phyloP scores from a whole-genome alignment of 1,140 invertebrate species.

The Leguminivora glycinivorella region DNA sequence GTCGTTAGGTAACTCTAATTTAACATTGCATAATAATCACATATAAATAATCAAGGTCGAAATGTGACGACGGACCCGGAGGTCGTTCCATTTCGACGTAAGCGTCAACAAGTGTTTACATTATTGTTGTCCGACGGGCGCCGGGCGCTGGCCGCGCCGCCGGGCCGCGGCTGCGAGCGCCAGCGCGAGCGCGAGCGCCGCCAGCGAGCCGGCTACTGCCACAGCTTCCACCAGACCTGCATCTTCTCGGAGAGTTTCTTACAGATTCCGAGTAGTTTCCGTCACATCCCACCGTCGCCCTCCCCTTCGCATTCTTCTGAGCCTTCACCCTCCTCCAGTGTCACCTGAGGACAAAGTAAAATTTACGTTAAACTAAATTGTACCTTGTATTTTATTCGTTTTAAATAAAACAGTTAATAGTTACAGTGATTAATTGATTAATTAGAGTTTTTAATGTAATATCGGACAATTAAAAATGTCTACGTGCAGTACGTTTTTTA shows the following conservation, averaged over 20 bases:
- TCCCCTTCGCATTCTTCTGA: constrained; percentile 82
- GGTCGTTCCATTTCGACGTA: constrained; percentile 68
- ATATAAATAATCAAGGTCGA: constrained; percentile 70
- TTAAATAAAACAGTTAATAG: too few relatives aligned
- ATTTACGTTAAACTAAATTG: constrained; percentile 31
- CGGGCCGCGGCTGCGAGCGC: constrained; percentile 33
- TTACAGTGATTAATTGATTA: too few relatives aligned
- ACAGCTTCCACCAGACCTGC: constrained; percentile 88
- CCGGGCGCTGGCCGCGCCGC: constrained; percentile 31
- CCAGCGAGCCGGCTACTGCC: constrained; percentile 77
- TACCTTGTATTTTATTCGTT: background rate
- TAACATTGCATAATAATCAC: constrained; percentile 72
- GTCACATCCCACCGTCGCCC: constrained; percentile 89
- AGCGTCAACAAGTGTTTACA: constrained; percentile 71
- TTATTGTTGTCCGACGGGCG: constrained; percentile 55
- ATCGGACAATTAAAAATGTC: too few relatives aligned
- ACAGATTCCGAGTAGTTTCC: constrained; percentile 91
- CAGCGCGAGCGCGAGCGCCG: constrained; percentile 24
- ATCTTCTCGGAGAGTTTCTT: constrained; percentile 91
- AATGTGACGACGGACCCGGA: constrained; percentile 61
- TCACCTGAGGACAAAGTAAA: constrained; percentile 82
- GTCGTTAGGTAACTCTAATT: constrained; percentile 75
- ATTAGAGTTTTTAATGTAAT: too few relatives aligned
- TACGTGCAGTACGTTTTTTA: too few relatives aligned
- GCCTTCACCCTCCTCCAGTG: constrained; percentile 88